Evolutionary conservation across 2,888 invertebrate genomes (phyloP), one percentile per base, ranked within the genome.

Genomic region (Drosophila kuntzei): DNA sequence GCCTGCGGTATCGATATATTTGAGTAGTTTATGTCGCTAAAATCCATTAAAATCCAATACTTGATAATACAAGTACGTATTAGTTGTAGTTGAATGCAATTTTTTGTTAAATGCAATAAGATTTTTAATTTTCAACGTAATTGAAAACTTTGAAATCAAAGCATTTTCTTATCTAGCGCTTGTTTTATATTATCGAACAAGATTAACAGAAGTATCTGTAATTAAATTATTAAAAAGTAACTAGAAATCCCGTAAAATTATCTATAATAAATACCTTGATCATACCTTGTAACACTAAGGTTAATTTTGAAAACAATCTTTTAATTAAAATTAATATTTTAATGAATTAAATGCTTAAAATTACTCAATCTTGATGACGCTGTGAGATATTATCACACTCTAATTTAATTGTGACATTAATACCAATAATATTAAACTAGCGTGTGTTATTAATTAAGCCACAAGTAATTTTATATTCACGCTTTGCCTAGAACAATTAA

Each of bases 401-500:
- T 37, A 16, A 16, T 16, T 16, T 37, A 12, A 36, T 37, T 16
- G 1, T 16, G 8, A 7, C 8, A 16, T 16, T 37, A 16, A 7
- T 16, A 37, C 37, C 9, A 16, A n/a, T 16, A 16, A 2, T 39
- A 18, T 12, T 39, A 5, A 39, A 18, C 14, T 6, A 18, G 39
- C 39, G 18, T 3, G 6, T 18, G 18, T 6, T 27, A 20, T 34
- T 34, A 46, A 50, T 14, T 18, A 5, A 9, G 16, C n/a, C 4
- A 12, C 20, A 36, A 16, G n/a, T 12, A 27, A 3, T 5, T 9
- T 3, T 7, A 27, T 12, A 14, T 37, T 46, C 18, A 9, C 7
- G 46, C 9, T 41, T 46, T 44, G 27, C 27, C 12, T 16, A 36
- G 18, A 60, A 51, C 68, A 69, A 53, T 81, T 75, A 70, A 65